phyloP scores from a whole-genome alignment of 2,797 vertebrate genomes.

The Chrosomus eos region DNA sequence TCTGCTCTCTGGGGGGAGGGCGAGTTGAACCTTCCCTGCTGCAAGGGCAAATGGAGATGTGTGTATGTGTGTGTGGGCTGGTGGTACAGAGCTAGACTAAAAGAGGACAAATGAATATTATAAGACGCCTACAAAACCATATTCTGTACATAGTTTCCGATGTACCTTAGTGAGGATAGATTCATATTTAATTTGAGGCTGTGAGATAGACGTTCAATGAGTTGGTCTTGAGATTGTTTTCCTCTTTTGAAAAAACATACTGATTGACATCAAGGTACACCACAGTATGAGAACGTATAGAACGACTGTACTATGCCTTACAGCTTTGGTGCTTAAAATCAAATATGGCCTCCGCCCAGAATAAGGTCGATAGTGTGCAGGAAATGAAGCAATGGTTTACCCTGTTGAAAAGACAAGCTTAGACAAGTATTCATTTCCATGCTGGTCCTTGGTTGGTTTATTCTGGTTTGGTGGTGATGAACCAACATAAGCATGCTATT shows the following conservation, averaged over 20 bases:
- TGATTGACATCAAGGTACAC: neutral
- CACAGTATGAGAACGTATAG: too few relatives aligned
- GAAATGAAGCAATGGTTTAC: neutral
- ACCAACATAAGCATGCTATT: neutral
- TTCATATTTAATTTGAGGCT: neutral
- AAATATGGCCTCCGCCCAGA: neutral
- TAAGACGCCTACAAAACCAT: constrained; percentile 20
- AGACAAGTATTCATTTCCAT: neutral
- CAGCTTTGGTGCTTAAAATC: neutral
- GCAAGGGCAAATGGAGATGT: constrained; percentile 66
- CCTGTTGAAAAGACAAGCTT: neutral
- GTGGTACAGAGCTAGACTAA: constrained; percentile 5
- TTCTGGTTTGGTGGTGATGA: neutral
- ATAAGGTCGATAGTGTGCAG: neutral
- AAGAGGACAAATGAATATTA: constrained; percentile 15
- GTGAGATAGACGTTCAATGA: neutral
- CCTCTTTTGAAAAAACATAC: neutral
- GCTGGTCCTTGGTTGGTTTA: neutral
- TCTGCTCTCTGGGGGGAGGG: constrained; percentile 66
- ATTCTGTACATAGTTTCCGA: neutral
- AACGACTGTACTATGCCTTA: neutral
- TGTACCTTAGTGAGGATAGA: neutral
- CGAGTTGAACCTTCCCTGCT: constrained; percentile 63
- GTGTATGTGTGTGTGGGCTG: constrained; percentile 37
- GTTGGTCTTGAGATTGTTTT: neutral